Base-by-base conservation (phyloP, 2,113 vertebrate species). In the Macheiramphus alcinus region DNA sequence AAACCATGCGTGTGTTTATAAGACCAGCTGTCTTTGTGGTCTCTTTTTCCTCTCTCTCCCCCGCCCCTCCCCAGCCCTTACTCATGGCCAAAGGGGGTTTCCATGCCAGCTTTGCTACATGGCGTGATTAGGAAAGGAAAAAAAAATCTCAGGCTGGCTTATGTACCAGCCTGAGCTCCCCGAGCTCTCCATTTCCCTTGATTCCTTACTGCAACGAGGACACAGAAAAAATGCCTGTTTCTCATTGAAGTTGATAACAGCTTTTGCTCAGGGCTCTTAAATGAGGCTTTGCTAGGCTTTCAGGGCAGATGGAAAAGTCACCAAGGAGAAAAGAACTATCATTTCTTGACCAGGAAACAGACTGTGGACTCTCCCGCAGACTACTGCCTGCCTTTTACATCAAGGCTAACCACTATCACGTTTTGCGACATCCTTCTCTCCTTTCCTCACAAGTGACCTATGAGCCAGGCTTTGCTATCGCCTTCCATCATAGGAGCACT, bases 11-110 rank as follows among this genome's bases (percentile, higher is more conserved):
- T 88, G 59, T 94, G 81, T 93, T 97, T 96, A 94, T 48, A 91
- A 72, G 83, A 95, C 94, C 96, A 97, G 91, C 86, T 97, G 94
- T 91, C 91, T 95, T 67, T 86, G 34, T 79, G 86, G 62, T 88
- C 65, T 61, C 65, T 81, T 72, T n/a, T 67, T 78, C 10, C 21
- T 58, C 13, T 31, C 82, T 42, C 22, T 52, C 10, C 61, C 16
- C 36, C 16, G 3, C 23, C 20, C 13, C 3, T 34, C 7, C 16
- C 7, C 8, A 52, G 52, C 20, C 25, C 31, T 61, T 70, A 74
- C 34, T 90, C 40, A 42, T 22, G 75, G 90, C 66, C 84, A 96
- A 86, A 73, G 32, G 38, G 34, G 8, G 34, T 19, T 67, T 92
- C 70, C 50, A 56, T 80, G 86, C 92, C 72, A 92, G 87, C 53